These are phyloP conservation scores for Metellina segmentata DNA, from an alignment of 2,888 invertebrate genomes.

Conservation along the genomic window DNA sequence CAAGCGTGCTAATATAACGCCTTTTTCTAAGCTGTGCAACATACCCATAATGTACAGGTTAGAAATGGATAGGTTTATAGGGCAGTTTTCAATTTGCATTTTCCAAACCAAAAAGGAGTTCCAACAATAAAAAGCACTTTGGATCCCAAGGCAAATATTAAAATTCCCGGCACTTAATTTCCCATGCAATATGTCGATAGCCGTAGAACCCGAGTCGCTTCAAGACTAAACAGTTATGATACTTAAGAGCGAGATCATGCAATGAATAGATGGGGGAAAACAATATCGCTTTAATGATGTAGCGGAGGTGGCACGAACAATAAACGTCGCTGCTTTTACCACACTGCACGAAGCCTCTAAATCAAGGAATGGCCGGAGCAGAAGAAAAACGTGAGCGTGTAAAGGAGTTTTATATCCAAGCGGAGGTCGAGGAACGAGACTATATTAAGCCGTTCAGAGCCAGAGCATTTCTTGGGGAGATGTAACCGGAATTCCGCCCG, in stretches of 20 bases:
- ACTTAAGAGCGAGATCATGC: constrained; percentile 3
- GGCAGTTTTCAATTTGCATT: no score
- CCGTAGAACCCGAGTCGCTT: no score
- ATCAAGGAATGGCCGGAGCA: constrained; percentile 7
- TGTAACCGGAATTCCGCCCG: constrained; percentile 33
- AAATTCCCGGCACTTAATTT: no score
- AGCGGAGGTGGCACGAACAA: constrained; percentile 46
- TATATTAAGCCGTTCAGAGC: not conserved
- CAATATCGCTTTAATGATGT: constrained; percentile 26
- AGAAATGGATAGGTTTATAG: no score
- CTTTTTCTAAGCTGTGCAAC: no score
- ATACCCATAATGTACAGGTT: no score
- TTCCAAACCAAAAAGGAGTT: no score
- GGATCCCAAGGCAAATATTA: no score
- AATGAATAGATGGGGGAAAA: constrained; percentile 3
- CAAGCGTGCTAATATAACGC: no score
- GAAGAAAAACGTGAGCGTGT: constrained; percentile 29
- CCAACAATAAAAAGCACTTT: no score
- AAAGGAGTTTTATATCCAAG: constrained; percentile 12
- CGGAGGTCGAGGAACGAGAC: constrained; percentile 29
- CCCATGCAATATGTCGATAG: no score
- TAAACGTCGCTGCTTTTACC: constrained; percentile 37
- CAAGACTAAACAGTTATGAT: not conserved
- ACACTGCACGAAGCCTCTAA: constrained; percentile 19
- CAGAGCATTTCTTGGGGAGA: not conserved